These are phyloP conservation scores for Pseudorhiza aurosa DNA, from an alignment of 30 jellyfish, hydroid and myxozoan genomes.

Conservation along the genomic window DNA sequence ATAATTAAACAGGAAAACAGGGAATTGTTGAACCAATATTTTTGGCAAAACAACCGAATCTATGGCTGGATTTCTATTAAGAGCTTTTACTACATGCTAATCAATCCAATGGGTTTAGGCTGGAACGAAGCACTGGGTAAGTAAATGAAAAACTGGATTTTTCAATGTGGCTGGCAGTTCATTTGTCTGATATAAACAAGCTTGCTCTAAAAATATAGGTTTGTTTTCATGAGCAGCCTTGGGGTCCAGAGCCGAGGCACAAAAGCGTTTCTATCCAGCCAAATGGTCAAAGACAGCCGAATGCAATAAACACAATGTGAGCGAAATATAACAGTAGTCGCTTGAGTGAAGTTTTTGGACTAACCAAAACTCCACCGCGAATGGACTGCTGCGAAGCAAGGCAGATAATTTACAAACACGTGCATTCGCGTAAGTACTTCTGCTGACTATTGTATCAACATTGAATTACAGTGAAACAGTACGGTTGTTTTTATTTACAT, in stretches of 20 bases:
- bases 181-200: constrained; percentile 7
- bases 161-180: constrained; percentile 4
- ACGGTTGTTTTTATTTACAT: neutral
- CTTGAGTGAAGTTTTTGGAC: constrained; percentile 3
- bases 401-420: constrained; percentile 12
- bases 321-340: neutral
- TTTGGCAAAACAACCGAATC: neutral
- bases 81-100: neutral
- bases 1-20: neutral
- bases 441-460: neutral
- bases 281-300: constrained; percentile 23
- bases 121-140: constrained; percentile 16
- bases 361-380: constrained; percentile 6
- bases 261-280: neutral
- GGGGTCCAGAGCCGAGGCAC: neutral
- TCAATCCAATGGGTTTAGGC: constrained; percentile 6
- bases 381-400: neutral
- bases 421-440: neutral
- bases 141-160: neutral
- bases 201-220: constrained; percentile 24
- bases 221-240: constrained; percentile 3
- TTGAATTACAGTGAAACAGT: neutral
- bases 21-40: neutral
- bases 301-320: neutral
- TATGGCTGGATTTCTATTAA: constrained; percentile 1